A percentile compares a stretch with the other conserved stretches of the same genome.
phyloP scores from a whole-genome alignment of 2,888 invertebrate genomes.

The Meliscaeva auricollis region DNA sequence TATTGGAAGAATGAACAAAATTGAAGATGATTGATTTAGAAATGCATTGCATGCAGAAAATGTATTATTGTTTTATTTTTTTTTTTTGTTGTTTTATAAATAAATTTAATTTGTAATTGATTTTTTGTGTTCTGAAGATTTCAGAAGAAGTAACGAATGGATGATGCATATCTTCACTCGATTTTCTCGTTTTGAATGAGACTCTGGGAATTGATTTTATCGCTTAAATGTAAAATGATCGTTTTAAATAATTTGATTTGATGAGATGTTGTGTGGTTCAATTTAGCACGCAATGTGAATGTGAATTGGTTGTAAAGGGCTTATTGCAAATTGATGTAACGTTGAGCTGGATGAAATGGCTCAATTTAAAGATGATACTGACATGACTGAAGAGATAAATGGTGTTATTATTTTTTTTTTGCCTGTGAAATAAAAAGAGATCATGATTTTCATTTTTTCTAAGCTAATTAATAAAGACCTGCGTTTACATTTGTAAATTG shows the following conservation, averaged over 20 bases:
- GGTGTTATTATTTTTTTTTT: slow-evolving; percentile 40
- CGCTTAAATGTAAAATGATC: slow-evolving; percentile 39
- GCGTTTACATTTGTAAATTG: too few relatives aligned
- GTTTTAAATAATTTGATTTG: slow-evolving; percentile 40
- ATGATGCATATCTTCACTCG: too few relatives aligned
- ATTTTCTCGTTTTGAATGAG: not conserved
- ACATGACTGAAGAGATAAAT: slow-evolving; percentile 59
- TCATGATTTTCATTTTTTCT: too few relatives aligned
- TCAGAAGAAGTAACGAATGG: not conserved
- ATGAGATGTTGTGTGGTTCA: slow-evolving; percentile 32
- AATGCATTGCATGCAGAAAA: slow-evolving; percentile 40
- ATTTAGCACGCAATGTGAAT: slow-evolving; percentile 47
- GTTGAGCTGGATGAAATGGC: not conserved
- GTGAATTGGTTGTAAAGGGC: slow-evolving; percentile 8
- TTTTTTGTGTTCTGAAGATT: slow-evolving; percentile 12
- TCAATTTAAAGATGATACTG: slow-evolving; percentile 15
- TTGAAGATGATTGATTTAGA: slow-evolving; percentile 47
- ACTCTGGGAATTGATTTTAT: slow-evolving; percentile 48
- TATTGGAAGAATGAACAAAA: slow-evolving; percentile 40
- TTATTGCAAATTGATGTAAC: not conserved
- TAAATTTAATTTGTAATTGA: slow-evolving; percentile 8
- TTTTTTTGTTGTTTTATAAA: not conserved
- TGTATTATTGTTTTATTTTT: not conserved
- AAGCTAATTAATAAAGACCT: too few relatives aligned
- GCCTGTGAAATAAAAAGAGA: slow-evolving; percentile 2